phyloP scores from a whole-genome alignment of 2,113 vertebrate genomes.

The Galeopterus variegatus region DNA sequence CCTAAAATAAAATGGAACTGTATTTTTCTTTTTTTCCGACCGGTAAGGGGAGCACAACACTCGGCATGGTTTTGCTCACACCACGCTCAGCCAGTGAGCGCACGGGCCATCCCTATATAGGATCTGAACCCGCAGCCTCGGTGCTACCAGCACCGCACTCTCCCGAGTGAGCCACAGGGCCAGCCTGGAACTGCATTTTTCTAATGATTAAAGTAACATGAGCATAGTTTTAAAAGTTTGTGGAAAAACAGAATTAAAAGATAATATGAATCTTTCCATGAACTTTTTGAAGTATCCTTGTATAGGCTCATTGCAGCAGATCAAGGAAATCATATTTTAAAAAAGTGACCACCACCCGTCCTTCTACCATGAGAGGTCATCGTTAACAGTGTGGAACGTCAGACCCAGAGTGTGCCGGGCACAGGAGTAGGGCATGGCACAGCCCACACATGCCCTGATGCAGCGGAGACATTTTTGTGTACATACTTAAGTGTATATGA shows the following conservation, averaged over 20 bases:
- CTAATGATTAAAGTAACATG: background rate
- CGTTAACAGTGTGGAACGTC: accelerated
- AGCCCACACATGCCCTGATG: accelerated
- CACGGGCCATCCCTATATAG: too few species aligned
- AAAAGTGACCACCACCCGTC: accelerated
- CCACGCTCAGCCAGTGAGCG: too few species aligned
- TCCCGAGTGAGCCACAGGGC: too few species aligned
- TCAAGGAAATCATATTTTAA: background rate
- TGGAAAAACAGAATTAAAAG: too few species aligned
- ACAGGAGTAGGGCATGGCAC: accelerated
- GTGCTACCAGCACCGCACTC: too few species aligned
- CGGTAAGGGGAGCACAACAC: too few species aligned
- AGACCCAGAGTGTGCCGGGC: accelerated
- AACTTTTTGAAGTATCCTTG: too few species aligned
- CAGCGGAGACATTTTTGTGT: accelerated
- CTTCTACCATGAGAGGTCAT: accelerated
- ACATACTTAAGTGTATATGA: accelerated
- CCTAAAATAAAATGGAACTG: background rate
- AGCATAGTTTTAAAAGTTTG: too few species aligned
- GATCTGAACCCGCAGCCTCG: too few species aligned
- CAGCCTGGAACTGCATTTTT: background rate
- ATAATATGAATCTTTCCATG: too few species aligned
- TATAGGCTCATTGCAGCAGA: background rate
- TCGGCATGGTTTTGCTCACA: too few species aligned
- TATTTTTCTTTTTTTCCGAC: too few species aligned